Percentiles rank a stretch among this genome's conserved stretches.
phyloP scores from a whole-genome alignment of 2,113 vertebrate species.

The Tragelaphus buxtoni region DNA sequence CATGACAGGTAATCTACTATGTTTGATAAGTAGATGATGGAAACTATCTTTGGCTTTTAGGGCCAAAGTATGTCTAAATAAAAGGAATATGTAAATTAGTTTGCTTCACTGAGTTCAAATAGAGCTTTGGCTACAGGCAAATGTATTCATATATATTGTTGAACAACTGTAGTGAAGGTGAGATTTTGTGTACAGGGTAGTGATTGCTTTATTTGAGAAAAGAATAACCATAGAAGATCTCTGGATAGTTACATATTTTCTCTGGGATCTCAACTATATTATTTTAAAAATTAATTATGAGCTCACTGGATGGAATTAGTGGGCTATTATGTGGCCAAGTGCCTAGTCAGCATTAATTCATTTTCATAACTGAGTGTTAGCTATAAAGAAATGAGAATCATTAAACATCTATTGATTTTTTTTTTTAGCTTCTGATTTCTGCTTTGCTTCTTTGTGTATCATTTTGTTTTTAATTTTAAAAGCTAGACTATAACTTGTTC shows the following conservation, averaged over 20 bases:
- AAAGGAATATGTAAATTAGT: background rate
- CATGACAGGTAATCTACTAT: background rate
- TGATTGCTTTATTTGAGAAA: conserved; percentile 27
- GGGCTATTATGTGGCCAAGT: background rate
- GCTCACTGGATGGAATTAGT: conserved; percentile 19
- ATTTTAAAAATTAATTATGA: conserved; percentile 44
- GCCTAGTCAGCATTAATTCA: conserved; percentile 40
- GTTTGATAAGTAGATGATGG: background rate
- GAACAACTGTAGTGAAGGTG: background rate
- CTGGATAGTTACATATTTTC: conserved; percentile 21
- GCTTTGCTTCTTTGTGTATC: conserved; percentile 5
- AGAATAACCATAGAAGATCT: background rate
- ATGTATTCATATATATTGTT: background rate
- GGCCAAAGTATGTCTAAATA: background rate
- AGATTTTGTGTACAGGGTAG: background rate
- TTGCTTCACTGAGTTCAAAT: conserved; percentile 12
- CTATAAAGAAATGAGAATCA: conserved; percentile 48
- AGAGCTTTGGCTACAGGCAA: background rate
- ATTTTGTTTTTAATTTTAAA: conserved; percentile 52
- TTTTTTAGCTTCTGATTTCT: conserved; percentile 11
- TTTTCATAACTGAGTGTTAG: conserved; percentile 44
- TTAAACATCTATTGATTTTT: conserved; percentile 58
- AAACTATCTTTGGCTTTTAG: background rate
- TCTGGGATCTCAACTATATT: conserved; percentile 8
- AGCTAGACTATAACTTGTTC: conserved; percentile 4